Base-by-base conservation (phyloP, 2,113 vertebrate genomes). In the Peucedramus taeniatus region DNA sequence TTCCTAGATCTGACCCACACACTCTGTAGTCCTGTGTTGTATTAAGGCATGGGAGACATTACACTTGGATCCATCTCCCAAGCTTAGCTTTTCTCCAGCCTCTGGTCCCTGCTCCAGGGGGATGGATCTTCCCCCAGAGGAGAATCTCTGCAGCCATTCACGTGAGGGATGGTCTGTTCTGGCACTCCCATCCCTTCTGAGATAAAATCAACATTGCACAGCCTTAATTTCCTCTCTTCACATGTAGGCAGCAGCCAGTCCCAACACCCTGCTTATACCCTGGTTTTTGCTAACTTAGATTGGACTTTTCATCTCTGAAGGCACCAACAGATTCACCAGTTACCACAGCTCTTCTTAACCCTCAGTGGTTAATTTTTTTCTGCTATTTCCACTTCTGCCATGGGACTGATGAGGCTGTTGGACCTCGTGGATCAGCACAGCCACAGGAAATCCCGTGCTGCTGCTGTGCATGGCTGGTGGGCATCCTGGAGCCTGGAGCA, bases 391-490 rank as follows among this genome's bases (percentile, higher is more conserved):
- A 28, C 51, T 54, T 81, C 44, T 53, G 60, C 47, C 18, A 6
- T 6, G 35, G 50, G 56, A 28, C 39, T 1, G 3, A 19, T 0
- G 4, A 59, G 37, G 28, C 39, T 63, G 31, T 30, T 57, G 66
- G 61, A 75, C 28, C 8, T 57, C 11, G 15, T 31, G 66, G 47
- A n/a, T 77, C 40, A 27, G 11, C 39, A 89, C 13, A 33, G 8
- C 19, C 13, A 1, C 0, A 0, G 53, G 20, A 69, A 82, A 40
- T 24, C 30, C n/a, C 42, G n/a, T 2, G 1, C 0, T 78, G 75
- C 23, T 56, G 47, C 20, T 66, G 56, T 56, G 23, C n/a, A 39
- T 1, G 9, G 23, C 53, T 70, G 35, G 16, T 23, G 72, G 61
- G 18, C 15, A 6, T 26, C 26, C 15, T 2, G 2, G 35, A 85